These are phyloP conservation scores for Drosophila bocki DNA, from an alignment of 1,140 invertebrate species.

Conservation along the genomic window DNA sequence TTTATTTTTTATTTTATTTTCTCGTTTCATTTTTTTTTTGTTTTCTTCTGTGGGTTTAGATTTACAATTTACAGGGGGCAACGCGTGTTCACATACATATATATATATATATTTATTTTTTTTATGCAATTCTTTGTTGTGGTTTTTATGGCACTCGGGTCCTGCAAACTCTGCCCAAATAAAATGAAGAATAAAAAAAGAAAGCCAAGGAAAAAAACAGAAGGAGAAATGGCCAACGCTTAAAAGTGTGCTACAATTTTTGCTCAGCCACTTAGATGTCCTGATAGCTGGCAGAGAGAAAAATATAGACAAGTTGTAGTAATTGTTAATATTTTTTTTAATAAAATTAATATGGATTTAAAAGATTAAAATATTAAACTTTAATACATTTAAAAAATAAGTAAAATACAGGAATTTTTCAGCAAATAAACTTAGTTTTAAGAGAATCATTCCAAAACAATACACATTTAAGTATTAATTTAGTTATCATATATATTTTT, in stretches of 20 bases:
- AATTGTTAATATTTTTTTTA: background rate
- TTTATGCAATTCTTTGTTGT: slow-evolving; percentile 49
- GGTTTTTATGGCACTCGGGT: slow-evolving; percentile 51
- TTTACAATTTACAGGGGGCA: slow-evolving; percentile 66
- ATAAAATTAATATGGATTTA: background rate
- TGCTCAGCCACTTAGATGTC: slow-evolving; percentile 25
- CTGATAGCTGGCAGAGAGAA: background rate
- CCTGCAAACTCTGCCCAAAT: slow-evolving; percentile 27
- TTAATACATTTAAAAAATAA: background rate
- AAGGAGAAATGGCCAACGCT: slow-evolving; percentile 18
- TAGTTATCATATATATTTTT: background rate
- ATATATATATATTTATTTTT: slow-evolving; percentile 7
- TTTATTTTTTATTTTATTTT: slow-evolving; percentile 25
- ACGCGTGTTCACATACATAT: slow-evolving; percentile 23
- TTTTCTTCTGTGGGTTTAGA: slow-evolving; percentile 55
- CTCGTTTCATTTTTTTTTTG: background rate
- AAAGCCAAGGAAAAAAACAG: background rate
- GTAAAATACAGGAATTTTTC: background rate
- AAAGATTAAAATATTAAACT: background rate
- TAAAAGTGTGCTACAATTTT: slow-evolving; percentile 57
- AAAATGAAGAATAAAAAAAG: background rate
- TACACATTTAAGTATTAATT: background rate
- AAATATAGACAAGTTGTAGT: background rate
- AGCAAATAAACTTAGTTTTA: background rate
- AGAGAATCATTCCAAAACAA: background rate